Base-by-base conservation (phyloP, 2,888 invertebrate genomes). In the Tridacna gigas region DNA sequence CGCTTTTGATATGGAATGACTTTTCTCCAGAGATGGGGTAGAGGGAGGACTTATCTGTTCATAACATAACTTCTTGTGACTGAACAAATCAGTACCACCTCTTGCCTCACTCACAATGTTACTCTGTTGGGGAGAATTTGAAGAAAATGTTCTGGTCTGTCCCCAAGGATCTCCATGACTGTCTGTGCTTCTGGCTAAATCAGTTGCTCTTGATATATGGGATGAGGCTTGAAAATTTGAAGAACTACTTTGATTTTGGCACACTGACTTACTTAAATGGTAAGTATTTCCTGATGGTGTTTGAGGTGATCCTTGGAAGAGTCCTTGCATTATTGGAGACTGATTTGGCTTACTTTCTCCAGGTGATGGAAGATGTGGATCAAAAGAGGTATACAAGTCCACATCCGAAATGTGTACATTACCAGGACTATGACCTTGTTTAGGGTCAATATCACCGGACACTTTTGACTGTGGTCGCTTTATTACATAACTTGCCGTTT, bases 31-130 rank as follows among this genome's bases (percentile, higher is more conserved):
- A 25, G 48, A 45, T 28, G 86, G 86, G 5, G 86, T 86, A 13
- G 76, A 82, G 28, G 86, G 86, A 13, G 86, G 86, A 56, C 82
- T 86, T 9, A 86, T 86, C 73, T 82, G 82, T 73, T 86, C 86
- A 78, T 86, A 86, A 66, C 80, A 61, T 13, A 79, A 56, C 71
- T 76, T 78, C 51, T 77, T 84, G 13, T 80, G 74, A 0, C 66
- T 20, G 26, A 75, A 84, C 25, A 65, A 78, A 71, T 71, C 12
- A 15, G 47, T 22, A 13, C 12, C 51, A 51, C 4, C 25, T n/a
- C n/a, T 47, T 3, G 69, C n/a, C 18, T 28, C 18, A 22, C 25
- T 47, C 13, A 71, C 22, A 71, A 22, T 71, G 11, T 25, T 25
- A 71, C 51, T 51, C 63, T 20, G 63, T 63, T 63, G 63, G 1